phyloP scores from a whole-genome alignment of 1,140 invertebrate species.

The Hetaerina americana region DNA sequence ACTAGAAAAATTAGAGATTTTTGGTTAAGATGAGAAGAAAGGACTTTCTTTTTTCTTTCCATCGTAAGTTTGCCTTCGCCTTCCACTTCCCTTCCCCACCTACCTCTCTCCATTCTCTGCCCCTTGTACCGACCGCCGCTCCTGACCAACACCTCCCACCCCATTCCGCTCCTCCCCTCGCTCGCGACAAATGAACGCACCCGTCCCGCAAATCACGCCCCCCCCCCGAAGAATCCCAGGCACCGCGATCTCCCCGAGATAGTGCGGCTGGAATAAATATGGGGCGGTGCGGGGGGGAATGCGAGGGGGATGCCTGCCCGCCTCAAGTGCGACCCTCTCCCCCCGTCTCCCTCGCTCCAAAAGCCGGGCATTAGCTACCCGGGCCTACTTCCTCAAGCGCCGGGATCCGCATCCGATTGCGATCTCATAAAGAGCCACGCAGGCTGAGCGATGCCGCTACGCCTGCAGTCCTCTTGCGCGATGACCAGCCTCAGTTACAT shows the following conservation, averaged over 20 bases:
- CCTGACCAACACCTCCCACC: no score
- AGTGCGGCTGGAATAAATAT: neutral
- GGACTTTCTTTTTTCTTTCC: no score
- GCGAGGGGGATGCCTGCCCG: neutral
- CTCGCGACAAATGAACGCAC: neutral
- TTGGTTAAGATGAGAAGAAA: no score
- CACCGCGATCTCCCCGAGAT: neutral
- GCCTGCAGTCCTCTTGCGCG: no score
- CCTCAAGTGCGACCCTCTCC: neutral
- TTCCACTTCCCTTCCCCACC: no score
- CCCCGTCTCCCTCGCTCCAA: neutral
- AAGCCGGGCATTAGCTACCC: no score
- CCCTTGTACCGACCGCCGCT: no score
- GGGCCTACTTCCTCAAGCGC: neutral
- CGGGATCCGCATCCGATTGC: neutral
- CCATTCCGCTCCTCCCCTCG: neutral
- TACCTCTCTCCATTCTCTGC: neutral
- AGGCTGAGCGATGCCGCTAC: no score
- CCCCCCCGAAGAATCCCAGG: neutral
- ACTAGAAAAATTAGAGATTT: no score
- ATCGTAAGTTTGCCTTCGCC: no score
- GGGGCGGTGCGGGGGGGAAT: neutral
- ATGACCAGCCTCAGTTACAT: no score
- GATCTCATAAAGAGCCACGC: no score
- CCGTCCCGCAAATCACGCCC: neutral